A percentile compares a stretch with the other conserved stretches of the same genome.
These are phyloP conservation scores for Drosophila anomelani DNA, from an alignment of 2,888 invertebrate genomes.

Conservation along the genomic window DNA sequence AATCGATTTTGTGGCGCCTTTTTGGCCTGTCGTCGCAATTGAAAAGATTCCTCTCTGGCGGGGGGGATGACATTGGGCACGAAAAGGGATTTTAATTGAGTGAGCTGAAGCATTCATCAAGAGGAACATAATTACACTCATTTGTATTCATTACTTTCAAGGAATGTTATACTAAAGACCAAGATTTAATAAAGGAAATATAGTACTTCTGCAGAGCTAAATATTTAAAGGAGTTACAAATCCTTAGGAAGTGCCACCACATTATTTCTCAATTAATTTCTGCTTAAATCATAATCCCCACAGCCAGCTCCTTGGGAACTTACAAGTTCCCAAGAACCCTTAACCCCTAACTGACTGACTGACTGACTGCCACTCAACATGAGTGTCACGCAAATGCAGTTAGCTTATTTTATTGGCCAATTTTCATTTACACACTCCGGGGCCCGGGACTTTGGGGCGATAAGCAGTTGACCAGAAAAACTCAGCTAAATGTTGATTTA, in stretches of 20 bases:
- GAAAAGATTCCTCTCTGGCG: conserved; percentile 7
- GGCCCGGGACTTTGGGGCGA: conserved; percentile 6
- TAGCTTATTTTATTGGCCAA: conserved; percentile 57
- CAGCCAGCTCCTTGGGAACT: conserved; percentile 7
- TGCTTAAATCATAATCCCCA: conserved; percentile 2
- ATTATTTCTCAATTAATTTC: conserved; percentile 13
- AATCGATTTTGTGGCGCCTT: conserved; percentile 26
- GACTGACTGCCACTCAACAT: conserved; percentile 48
- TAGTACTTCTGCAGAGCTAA: no score
- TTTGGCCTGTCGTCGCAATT: conserved; percentile 15
- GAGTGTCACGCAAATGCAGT: conserved; percentile 67
- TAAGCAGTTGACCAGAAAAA: conserved; percentile 40
- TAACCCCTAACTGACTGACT: conserved; percentile 6
- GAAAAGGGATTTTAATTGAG: conserved; percentile 12
- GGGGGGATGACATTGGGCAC: background rate
- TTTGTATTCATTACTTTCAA: conserved; percentile 9
- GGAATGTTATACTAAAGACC: no score
- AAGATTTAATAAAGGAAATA: no score
- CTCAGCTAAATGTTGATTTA: conserved; percentile 43
- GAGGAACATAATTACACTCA: conserved; percentile 2
- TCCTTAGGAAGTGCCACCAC: background rate
- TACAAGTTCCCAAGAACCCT: background rate
- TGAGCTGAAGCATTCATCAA: background rate
- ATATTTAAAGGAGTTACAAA: background rate
- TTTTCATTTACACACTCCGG: conserved; percentile 34